Conservation (phyloP, 2,797 vertebrate genomes). For the Chaenodraco wilsoni region DNA sequence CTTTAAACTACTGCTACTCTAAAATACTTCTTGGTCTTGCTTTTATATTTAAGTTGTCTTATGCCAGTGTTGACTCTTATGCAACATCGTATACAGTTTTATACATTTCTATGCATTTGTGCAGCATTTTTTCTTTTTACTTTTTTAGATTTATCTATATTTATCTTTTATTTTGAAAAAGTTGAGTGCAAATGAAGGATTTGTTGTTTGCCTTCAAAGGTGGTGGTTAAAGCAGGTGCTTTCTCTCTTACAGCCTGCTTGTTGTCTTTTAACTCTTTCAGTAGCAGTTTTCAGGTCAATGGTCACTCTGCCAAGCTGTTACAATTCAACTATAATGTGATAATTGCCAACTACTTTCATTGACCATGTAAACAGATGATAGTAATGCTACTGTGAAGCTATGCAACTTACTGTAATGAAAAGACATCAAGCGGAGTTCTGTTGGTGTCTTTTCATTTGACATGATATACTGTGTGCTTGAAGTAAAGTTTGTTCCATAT, state of each 20-base stretch:
- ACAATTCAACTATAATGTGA: slow-evolving; percentile 38
- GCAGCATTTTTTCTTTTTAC: slow-evolving; percentile 1
- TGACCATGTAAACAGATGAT: slow-evolving; percentile 24
- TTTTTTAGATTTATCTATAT: slow-evolving; percentile 7
- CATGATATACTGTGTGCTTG: not conserved
- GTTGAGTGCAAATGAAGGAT: slow-evolving; percentile 17
- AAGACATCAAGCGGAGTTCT: slow-evolving; percentile 46
- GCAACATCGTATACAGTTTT: slow-evolving; percentile 29
- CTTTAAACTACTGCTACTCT: slow-evolving; percentile 53
- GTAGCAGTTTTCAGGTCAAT: slow-evolving; percentile 13
- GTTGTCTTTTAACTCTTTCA: slow-evolving; percentile 30
- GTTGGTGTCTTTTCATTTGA: slow-evolving; percentile 10
- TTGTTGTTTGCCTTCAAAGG: slow-evolving; percentile 11
- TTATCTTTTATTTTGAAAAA: slow-evolving; percentile 2
- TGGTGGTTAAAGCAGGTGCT: slow-evolving; percentile 12
- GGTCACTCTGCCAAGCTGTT: slow-evolving; percentile 42
- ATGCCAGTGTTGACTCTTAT: slow-evolving; percentile 22
- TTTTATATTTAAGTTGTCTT: slow-evolving; percentile 20
- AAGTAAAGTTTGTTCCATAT: not conserved
- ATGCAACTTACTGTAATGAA: slow-evolving; percentile 65
- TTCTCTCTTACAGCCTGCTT: slow-evolving; percentile 30
- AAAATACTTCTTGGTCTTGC: slow-evolving; percentile 13
- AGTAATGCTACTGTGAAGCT: slow-evolving; percentile 63
- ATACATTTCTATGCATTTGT: slow-evolving; percentile 20
- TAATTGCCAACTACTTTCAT: not conserved